Evolutionary conservation across 2,888 invertebrate genomes (phyloP).

Genomic region (Pachycephus smyrnensis): DNA sequence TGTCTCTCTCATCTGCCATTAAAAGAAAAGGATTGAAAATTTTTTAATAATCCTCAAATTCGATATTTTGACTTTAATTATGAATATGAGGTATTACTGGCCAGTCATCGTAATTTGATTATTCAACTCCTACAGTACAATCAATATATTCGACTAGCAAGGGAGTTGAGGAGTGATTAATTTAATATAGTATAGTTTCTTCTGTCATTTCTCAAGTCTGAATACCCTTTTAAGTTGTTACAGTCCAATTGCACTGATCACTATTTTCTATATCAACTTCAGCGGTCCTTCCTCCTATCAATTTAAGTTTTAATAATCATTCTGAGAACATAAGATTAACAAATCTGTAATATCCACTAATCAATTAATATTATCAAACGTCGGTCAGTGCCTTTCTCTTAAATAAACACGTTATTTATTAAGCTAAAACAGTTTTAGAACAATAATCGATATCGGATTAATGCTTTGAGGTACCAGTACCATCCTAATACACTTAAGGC

Average conservation of each 20-base stretch:
- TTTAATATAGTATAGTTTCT: neutral
- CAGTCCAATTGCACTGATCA: too few species aligned
- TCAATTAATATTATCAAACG: neutral
- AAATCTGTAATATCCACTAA: too few species aligned
- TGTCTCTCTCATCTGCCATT: neutral
- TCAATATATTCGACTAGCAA: neutral
- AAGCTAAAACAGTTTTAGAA: neutral
- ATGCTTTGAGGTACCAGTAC: too few species aligned
- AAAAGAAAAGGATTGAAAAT: neutral
- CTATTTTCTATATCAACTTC: too few species aligned
- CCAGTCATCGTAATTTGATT: neutral
- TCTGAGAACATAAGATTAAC: too few species aligned
- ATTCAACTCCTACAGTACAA: neutral
- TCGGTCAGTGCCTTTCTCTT: neutral
- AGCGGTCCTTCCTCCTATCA: too few species aligned
- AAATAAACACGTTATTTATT: neutral
- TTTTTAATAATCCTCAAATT: neutral
- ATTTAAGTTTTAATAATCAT: too few species aligned
- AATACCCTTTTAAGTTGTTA: too few species aligned
- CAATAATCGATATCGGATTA: neutral
- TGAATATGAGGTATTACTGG: neutral
- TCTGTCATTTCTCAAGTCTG: neutral
- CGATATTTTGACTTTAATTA: neutral
- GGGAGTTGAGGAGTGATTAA: neutral
- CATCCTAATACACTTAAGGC: neutral